Evolutionary conservation across 2,113 vertebrate genomes (phyloP).

Genomic region (Indicator indicator): DNA sequence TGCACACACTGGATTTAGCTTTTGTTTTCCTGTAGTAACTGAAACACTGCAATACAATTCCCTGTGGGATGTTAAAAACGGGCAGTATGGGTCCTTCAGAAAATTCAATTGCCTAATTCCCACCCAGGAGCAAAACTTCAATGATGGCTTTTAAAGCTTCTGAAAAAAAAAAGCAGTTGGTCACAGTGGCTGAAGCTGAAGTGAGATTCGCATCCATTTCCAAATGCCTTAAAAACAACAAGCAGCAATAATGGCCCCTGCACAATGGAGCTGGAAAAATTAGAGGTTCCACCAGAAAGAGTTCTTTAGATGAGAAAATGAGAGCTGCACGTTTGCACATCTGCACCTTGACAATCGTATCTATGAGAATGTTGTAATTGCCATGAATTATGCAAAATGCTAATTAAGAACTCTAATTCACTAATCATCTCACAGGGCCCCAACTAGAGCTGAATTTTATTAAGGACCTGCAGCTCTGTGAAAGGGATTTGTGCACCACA

Average conservation of each 20-base stretch:
- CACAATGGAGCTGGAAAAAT: slow-evolving; percentile 73
- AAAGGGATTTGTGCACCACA: slow-evolving; percentile 55
- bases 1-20: not conserved
- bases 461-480: slow-evolving; percentile 71
- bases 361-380: slow-evolving; percentile 77
- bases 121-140: slow-evolving; percentile 60
- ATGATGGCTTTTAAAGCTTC: slow-evolving; percentile 50
- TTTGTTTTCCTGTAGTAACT: slow-evolving; percentile 38
- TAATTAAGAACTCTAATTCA: slow-evolving; percentile 82
- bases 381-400: slow-evolving; percentile 84
- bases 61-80: not conserved
- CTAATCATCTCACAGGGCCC: slow-evolving; percentile 83
- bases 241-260: slow-evolving; percentile 54
- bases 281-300: slow-evolving; percentile 74
- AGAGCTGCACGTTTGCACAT: slow-evolving; percentile 78
- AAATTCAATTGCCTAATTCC: slow-evolving; percentile 39
- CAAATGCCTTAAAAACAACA: slow-evolving; percentile 61
- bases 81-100: slow-evolving; percentile 9
- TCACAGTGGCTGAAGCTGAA: slow-evolving; percentile 51
- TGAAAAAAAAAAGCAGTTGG: slow-evolving; percentile 23
- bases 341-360: slow-evolving; percentile 83
- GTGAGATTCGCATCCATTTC: slow-evolving; percentile 53
- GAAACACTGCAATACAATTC: slow-evolving; percentile 30
- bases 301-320: slow-evolving; percentile 80
- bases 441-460: slow-evolving; percentile 78